These are phyloP conservation scores for Cerceris rybyensis DNA, from an alignment of 2,888 invertebrate species.

Conservation along the genomic window DNA sequence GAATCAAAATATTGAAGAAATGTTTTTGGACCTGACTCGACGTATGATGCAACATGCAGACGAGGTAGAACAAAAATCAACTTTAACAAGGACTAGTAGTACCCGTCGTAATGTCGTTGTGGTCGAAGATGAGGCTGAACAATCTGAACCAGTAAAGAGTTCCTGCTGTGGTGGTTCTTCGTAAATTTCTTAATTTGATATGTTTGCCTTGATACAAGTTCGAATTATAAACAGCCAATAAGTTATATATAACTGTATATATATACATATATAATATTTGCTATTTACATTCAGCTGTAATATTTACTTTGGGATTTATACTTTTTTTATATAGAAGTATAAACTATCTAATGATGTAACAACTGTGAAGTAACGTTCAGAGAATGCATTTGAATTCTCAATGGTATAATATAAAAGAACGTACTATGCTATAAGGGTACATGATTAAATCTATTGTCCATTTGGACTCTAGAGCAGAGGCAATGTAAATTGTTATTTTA, in stretches of 20 bases:
- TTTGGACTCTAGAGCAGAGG: slow-evolving; percentile 22
- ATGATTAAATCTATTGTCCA: slow-evolving; percentile 29
- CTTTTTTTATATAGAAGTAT: slow-evolving; percentile 25
- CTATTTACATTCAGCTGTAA: slow-evolving; percentile 36
- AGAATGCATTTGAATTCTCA: slow-evolving; percentile 14
- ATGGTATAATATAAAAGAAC: slow-evolving; percentile 19
- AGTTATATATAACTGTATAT: slow-evolving; percentile 40
- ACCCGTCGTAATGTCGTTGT: slow-evolving; percentile 82
- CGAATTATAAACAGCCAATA: slow-evolving; percentile 51
- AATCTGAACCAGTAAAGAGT: slow-evolving; percentile 74
- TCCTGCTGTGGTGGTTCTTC: slow-evolving; percentile 79
- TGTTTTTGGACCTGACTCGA: slow-evolving; percentile 92
- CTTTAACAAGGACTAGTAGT: slow-evolving; percentile 80
- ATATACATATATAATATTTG: slow-evolving; percentile 50
- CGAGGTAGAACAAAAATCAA: slow-evolving; percentile 74
- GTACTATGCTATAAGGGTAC: slow-evolving; percentile 16
- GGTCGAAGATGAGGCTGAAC: slow-evolving; percentile 80
- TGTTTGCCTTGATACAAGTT: slow-evolving; percentile 27
- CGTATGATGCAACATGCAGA: slow-evolving; percentile 86
- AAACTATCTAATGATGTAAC: slow-evolving; percentile 14
- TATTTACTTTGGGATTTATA: slow-evolving; percentile 18
- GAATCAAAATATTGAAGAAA: slow-evolving; percentile 94
- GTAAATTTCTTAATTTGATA: slow-evolving; percentile 52
- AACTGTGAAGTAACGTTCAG: slow-evolving; percentile 1
- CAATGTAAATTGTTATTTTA: slow-evolving; percentile 34